phyloP scores from a whole-genome alignment of 2,888 invertebrate species.

The Tineola bisselliella region DNA sequence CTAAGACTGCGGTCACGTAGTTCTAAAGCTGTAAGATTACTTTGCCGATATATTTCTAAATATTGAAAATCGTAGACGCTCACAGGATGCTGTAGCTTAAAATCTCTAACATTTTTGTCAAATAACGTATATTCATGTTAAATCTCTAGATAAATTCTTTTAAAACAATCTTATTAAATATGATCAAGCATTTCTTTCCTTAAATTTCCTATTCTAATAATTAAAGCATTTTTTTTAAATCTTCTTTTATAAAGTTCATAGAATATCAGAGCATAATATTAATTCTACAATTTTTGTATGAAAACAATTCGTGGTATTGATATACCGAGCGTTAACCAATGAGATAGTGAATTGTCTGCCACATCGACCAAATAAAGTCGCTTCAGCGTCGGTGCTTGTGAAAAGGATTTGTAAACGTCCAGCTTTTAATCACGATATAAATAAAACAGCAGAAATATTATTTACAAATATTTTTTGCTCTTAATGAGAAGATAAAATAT shows the following conservation, averaged over 20 bases:
- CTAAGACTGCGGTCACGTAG: constrained; percentile 1
- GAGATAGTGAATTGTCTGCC: neutral
- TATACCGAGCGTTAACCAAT: neutral
- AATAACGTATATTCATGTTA: too few species aligned
- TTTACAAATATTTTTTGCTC: neutral
- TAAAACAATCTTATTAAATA: too few species aligned
- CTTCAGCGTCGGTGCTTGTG: neutral
- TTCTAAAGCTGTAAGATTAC: neutral
- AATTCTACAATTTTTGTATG: too few species aligned
- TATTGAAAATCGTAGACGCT: constrained; percentile 1
- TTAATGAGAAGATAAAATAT: neutral
- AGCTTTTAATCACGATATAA: neutral
- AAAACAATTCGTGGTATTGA: too few species aligned
- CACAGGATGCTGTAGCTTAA: neutral
- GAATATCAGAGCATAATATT: too few species aligned
- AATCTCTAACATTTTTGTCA: neutral
- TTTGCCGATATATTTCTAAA: constrained; percentile 6
- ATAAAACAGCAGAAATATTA: neutral
- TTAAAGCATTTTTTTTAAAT: too few species aligned
- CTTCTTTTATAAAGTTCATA: too few species aligned
- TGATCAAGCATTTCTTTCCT: too few species aligned
- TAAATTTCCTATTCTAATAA: too few species aligned
- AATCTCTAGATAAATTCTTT: too few species aligned
- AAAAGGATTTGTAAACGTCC: neutral
- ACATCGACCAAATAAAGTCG: neutral